Evolutionary conservation across 2,797 vertebrate species (phyloP).

Genomic region (Philypnodon macrostomus): DNA sequence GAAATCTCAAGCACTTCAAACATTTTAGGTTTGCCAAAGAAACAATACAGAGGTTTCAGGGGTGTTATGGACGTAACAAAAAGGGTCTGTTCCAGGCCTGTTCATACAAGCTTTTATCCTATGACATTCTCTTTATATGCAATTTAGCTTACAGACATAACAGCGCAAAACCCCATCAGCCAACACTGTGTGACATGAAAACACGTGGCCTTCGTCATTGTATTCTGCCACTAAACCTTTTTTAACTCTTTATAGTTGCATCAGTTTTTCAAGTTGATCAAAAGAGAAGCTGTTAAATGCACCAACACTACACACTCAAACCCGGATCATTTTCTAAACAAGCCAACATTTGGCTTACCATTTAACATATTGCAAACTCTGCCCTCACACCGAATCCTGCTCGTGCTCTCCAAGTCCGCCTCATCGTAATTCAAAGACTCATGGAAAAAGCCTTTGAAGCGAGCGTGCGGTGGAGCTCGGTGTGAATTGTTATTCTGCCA

Average conservation of each 20-base stretch:
- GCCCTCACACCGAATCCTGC: conserved; percentile 41
- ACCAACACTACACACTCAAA: neutral
- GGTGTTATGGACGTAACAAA: conserved; percentile 36
- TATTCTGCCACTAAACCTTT: neutral
- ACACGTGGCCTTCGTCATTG: conserved; percentile 4
- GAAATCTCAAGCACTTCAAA: conserved; percentile 64
- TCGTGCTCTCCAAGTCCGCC: conserved; percentile 32
- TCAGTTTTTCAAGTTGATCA: neutral
- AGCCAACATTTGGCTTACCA: conserved; percentile 21
- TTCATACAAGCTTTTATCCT: conserved; percentile 49
- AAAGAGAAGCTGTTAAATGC: neutral
- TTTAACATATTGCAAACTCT: conserved; percentile 24
- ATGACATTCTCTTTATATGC: conserved; percentile 24
- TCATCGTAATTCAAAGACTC: conserved; percentile 38
- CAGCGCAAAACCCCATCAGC: conserved; percentile 1
- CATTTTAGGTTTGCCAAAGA: conserved; percentile 54
- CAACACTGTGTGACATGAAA: conserved; percentile 10
- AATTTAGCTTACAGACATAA: conserved; percentile 20
- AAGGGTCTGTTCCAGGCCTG: conserved; percentile 42
- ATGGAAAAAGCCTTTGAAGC: conserved; percentile 48
- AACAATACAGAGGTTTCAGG: conserved; percentile 55
- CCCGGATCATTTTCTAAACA: conserved; percentile 4
- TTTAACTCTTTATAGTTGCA: neutral
- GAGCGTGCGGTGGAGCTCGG: conserved; percentile 27
- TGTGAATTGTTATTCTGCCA: conserved; percentile 58